Conservation (phyloP, 1,140 invertebrate species). For the Scaptodrosophila lebanonensis region DNA sequence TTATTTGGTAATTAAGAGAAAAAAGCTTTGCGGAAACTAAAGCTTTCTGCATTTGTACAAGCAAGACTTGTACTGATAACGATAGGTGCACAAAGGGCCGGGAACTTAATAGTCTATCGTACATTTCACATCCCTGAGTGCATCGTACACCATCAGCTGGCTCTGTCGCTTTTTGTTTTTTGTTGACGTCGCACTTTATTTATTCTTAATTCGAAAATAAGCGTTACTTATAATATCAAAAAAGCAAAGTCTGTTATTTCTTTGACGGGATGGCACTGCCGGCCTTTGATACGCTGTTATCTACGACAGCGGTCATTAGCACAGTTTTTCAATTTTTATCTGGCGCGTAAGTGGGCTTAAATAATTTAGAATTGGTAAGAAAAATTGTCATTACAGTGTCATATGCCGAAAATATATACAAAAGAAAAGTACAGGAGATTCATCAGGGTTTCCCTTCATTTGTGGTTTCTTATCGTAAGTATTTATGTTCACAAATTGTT, state of each 20-base stretch:
- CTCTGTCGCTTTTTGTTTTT: constrained; percentile 49
- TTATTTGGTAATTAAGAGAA: no score
- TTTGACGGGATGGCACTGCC: constrained; percentile 40
- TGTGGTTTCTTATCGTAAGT: constrained; percentile 87
- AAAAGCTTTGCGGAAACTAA: no score
- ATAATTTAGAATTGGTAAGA: neutral
- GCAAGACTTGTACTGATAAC: no score
- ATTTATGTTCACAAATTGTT: constrained; percentile 28
- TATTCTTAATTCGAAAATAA: constrained; percentile 4
- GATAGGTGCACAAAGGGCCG: no score
- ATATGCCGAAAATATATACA: constrained; percentile 74
- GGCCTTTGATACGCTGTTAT: constrained; percentile 71
- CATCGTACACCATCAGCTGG: constrained; percentile 22
- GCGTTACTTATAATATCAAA: constrained; percentile 15
- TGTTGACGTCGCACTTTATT: constrained; percentile 58
- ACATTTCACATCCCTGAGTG: no score
- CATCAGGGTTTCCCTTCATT: constrained; percentile 85
- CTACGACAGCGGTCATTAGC: constrained; percentile 81
- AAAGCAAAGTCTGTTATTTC: no score
- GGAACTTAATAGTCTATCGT: no score
- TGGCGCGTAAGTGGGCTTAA: constrained; percentile 77
- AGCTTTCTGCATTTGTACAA: no score
- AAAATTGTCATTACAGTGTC: constrained; percentile 36
- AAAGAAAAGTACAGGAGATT: constrained; percentile 78
- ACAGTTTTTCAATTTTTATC: constrained; percentile 84